Evolutionary conservation across 2,797 vertebrate genomes (phyloP), one percentile per base, ranked within the genome.

Genomic region (Danio choprae): DNA sequence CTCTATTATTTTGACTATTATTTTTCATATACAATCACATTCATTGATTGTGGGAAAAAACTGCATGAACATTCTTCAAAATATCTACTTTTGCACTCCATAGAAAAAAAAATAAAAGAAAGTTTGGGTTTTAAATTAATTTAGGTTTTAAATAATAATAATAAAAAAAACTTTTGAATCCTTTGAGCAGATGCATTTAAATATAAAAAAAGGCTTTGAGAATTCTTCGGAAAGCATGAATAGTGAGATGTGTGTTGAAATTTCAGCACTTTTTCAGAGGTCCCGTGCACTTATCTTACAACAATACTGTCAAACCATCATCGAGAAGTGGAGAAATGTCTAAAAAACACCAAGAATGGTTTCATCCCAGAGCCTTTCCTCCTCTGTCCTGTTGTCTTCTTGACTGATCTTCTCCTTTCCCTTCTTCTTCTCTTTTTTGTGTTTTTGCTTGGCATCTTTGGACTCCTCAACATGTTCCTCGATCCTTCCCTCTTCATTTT

Each of bases 331-430:
- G 13, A 16, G 15, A n/a, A 68, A 50, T 38, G 29, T 78, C 89
- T 81, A 93, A 86, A 95, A 91, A 69, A 91, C 89, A 36, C 95
- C 95, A 79, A 97, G 86, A 71, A 96, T 94, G n/a, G 95, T 96
- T 84, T 95, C 95, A 43, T 96, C 95, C 95, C 95, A 96, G 51
- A 97, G 92, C 72, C 94, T 93, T 86, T 97, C 96, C 82, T 97
- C 96, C 80, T 97, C 96, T 15, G 93, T 96, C 88, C 92, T 92
- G 12, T 78, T 90, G 87, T 94, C 89, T 53, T 36, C 71, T 59
- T 88, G 88, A 4, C 87, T 86, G 46, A 90, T 92, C 12, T 74
- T 84, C 89, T 93, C 85, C 11, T 84, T 82, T 16, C 85, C 93
- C 86, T 93, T 96, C 90, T 92, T 94, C 83, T 92, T 96, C 85